Evolutionary conservation across 2,113 vertebrate species (phyloP).

Genomic region (Protobothrops mucrosquamatus): DNA sequence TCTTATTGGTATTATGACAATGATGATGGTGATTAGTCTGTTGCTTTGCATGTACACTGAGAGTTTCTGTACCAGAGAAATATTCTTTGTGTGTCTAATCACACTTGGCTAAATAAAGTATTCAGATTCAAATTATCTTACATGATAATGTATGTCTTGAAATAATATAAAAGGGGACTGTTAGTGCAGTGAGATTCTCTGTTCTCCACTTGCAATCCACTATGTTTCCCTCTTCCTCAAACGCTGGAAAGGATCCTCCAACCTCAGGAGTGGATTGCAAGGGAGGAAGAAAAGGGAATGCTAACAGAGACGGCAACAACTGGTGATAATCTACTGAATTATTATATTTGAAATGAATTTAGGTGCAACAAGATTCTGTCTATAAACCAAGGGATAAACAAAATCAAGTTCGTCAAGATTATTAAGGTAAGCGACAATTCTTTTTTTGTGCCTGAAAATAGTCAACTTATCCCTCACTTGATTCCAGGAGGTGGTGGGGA

Average conservation of each 20-base stretch:
- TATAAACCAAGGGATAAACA: not conserved
- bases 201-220: not conserved
- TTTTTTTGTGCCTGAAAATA: not conserved
- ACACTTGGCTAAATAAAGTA: not conserved
- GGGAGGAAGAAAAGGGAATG: not conserved
- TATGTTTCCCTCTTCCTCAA: not conserved
- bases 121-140: not conserved
- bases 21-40: not conserved
- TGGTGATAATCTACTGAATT: not conserved
- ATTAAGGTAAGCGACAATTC: not conserved
- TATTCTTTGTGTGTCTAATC: not conserved
- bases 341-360: not conserved
- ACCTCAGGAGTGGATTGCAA: not conserved
- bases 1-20: not conserved
- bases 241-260: not conserved
- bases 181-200: not conserved
- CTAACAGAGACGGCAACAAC: no score
- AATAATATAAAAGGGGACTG: not conserved
- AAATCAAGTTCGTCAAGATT: not conserved
- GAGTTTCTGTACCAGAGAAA: not conserved
- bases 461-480: slow-evolving; percentile 71
- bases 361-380: not conserved
- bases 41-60: not conserved
- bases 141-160: not conserved
- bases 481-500: slow-evolving; percentile 81